Percentiles rank a stretch among this genome's conserved stretches.
Conservation (phyloP, 2,113 vertebrate species). For the Chloropsis hardwickii region DNA sequence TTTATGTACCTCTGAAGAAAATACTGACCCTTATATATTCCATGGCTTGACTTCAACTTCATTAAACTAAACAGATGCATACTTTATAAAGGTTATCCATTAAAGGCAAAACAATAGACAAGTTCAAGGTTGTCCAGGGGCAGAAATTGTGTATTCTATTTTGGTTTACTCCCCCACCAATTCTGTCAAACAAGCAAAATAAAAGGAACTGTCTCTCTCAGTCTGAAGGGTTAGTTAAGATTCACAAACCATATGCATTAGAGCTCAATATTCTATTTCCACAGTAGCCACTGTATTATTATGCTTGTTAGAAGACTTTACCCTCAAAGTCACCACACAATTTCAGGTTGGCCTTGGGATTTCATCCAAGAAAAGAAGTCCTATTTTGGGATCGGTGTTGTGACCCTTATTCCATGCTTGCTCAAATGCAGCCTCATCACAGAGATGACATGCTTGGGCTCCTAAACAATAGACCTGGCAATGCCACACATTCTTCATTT, state of each 20-base stretch:
- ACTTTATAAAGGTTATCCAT: slow-evolving; percentile 31
- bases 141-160: neutral
- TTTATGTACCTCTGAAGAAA: neutral
- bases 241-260: slow-evolving; percentile 21
- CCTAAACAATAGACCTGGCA: slow-evolving; percentile 1
- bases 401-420: neutral
- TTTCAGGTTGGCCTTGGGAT: slow-evolving; percentile 38
- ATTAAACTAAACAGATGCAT: slow-evolving; percentile 29
- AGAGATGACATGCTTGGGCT: neutral
- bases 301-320: slow-evolving; percentile 23
- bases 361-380: slow-evolving; percentile 11
- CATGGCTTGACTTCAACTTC: slow-evolving; percentile 8
- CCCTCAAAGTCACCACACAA: neutral
- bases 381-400: neutral
- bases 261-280: slow-evolving; percentile 31
- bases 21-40: neutral
- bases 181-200: slow-evolving; percentile 38
- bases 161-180: neutral
- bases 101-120: slow-evolving; percentile 22
- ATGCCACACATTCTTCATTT: neutral
- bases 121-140: slow-evolving; percentile 31
- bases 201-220: slow-evolving; percentile 5
- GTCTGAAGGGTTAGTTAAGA: slow-evolving; percentile 18
- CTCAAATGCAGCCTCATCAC: neutral
- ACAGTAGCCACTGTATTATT: slow-evolving; percentile 25